Base-by-base conservation (phyloP, 2,888 invertebrate genomes). In the Cremastobaeus sp. region DNA sequence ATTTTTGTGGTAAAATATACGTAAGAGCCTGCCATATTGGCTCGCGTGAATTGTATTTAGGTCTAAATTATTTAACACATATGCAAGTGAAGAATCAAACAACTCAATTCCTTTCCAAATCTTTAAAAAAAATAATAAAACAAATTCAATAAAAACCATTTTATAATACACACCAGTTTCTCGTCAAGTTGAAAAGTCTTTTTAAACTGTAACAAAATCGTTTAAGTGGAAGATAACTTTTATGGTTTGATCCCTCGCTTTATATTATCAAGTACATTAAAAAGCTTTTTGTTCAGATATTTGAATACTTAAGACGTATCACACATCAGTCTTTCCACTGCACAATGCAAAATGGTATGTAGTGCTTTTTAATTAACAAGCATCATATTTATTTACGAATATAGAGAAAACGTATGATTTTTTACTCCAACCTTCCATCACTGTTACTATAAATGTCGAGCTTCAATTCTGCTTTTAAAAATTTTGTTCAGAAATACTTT, bases 1-100 rank as follows among this genome's bases (percentile, higher is more conserved):
- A 85, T 82, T 84, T 84, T 55, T 83, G 83, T 85, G 83, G 82
- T 85, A 85, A 85, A 83, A 86, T 83, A 83, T 81, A 76, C 72
- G 64, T 78, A 78, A 80, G 80, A n/a, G n/a, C 78, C 78, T 34
- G 57, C 50, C 64, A 52, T 82, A 82, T n/a, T n/a, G 83, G 81
- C 81, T 80, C 62, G 54, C 60, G 52, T 66, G 65, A 57, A 57
- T 47, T 73, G 78, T 72, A 72, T 35, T 50, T 66, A 68, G 52
- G 47, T 64, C 70, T 65, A 57, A 48, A 54, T 39, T 12, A 20
- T 70, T 17, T 70, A 48, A 48, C 32, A 55, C 64, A 59, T 8
- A 47, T 41, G 39, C 17, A 15, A 52, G 28, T 12, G 45, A 64
- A 20, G 18, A 55, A 64, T 64, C 34, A 52, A 62, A 41, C 18